Evolutionary conservation across 1,140 invertebrate species (phyloP).

Genomic region (Leptopilina boulardi): DNA sequence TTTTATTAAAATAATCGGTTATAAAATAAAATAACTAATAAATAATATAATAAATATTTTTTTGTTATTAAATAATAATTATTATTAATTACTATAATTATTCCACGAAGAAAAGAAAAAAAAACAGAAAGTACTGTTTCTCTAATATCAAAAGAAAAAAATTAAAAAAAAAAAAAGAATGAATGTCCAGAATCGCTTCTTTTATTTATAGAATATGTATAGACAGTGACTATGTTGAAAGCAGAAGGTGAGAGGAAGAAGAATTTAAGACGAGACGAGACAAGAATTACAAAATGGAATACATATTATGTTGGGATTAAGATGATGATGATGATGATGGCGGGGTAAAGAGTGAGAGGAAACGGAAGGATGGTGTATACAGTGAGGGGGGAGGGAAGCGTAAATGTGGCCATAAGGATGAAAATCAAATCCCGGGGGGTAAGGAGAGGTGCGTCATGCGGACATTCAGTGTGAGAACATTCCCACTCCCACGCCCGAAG

Average conservation of each 20-base stretch:
- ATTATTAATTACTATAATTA: too few species aligned
- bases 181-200: background rate
- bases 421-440: slow-evolving; percentile 57
- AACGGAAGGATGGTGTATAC: background rate
- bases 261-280: slow-evolving; percentile 34
- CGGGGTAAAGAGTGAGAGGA: too few species aligned
- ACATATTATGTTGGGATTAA: slow-evolving; percentile 38
- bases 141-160: too few species aligned
- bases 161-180: too few species aligned
- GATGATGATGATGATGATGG: slow-evolving; percentile 30
- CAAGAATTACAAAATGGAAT: slow-evolving; percentile 36
- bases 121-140: too few species aligned
- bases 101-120: too few species aligned
- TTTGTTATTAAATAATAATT: too few species aligned
- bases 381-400: background rate
- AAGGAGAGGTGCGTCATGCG: slow-evolving; percentile 50
- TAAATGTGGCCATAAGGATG: slow-evolving; percentile 52
- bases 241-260: slow-evolving; percentile 42
- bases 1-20: too few species aligned
- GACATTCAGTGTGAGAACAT: slow-evolving; percentile 71
- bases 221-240: background rate
- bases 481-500: slow-evolving; percentile 74
- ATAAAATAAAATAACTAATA: too few species aligned
- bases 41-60: too few species aligned
- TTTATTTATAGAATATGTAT: background rate